A percentile compares a stretch with the other conserved stretches of the same genome.
These are phyloP conservation scores for Machaerirhynchus nigripectus DNA, from an alignment of 2,113 vertebrate species.

Conservation along the genomic window DNA sequence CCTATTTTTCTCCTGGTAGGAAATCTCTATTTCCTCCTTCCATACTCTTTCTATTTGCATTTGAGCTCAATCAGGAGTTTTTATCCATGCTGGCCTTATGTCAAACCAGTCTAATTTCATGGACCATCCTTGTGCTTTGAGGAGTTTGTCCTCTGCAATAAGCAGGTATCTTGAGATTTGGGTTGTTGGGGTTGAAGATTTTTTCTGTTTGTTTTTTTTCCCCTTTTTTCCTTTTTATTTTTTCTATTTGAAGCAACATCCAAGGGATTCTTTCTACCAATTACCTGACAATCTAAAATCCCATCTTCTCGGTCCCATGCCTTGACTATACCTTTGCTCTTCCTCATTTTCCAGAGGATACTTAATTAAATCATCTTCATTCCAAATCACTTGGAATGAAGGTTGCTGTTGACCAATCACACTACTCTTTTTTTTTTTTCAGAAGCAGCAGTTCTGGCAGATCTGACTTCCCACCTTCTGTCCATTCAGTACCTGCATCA, in stretches of 20 bases:
- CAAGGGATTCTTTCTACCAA: neutral
- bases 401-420: neutral
- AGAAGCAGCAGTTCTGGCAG: neutral
- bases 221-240: too few species aligned
- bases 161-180: neutral
- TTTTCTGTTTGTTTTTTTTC: rapidly evolving
- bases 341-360: neutral
- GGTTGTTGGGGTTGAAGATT: neutral
- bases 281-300: neutral
- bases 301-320: neutral
- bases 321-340: neutral
- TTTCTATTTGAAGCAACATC: rapidly evolving
- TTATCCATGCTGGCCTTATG: neutral
- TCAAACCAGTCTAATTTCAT: neutral
- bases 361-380: neutral
- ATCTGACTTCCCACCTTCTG: neutral
- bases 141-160: neutral
- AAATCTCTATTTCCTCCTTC: neutral
- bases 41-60: neutral
- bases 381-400: neutral
- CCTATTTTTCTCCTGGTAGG: neutral
- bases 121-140: neutral
- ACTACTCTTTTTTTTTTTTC: neutral
- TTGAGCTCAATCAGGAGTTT: neutral
- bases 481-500: neutral